Base-by-base conservation (phyloP, 2,888 invertebrate genomes). In the Marasmarcha lunaedactyla region DNA sequence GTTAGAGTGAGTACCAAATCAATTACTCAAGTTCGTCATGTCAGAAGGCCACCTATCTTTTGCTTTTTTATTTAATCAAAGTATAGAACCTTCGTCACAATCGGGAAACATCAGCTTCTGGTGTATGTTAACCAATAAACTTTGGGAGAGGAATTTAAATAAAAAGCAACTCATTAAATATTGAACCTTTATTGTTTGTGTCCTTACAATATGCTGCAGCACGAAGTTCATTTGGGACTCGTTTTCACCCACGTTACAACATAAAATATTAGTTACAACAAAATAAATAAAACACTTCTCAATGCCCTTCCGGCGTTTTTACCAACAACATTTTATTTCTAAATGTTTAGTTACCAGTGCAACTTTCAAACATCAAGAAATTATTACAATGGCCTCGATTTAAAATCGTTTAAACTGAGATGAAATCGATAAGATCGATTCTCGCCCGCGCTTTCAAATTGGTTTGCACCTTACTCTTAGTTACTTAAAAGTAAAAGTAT, bases 251-350 rank as follows among this genome's bases (percentile, higher is more conserved):
- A 59, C 59, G 56, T 65, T 50, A 52, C 52, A 63, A 68, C 73
- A 74, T 71, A 78, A 74, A 76, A 72, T 77, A 79, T 77, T 71
- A 71, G 73, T 79, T 69, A 68, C 72, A 77, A 76, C 76, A 69
- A 78, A 79, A 81, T 78, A 79, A 81, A 81, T 77, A 78, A 73
- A 71, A 69, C 67, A 63, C 70, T 68, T 77, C 70, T 66, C 66
- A 71, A 65, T 68, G 77, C 78, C 79, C 63, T 60, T 61, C 49
- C 59, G 74, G 77, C 74, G 58, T 64, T 63, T 64, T 54, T 61
- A 58, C 59, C 62, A 66, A 71, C 65, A 66, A 63, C 55, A 61
- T 48, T 59, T 54, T 64, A 78, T 74, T 77, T 79, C 77, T 74
- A 68, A 54, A 72, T 70, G 78, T 59, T 64, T 61, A 70, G 74